Percentiles rank a stretch among this genome's conserved stretches.
Conservation (phyloP, 2,113 vertebrate genomes). For the Pseudolaguvia tuberculata region DNA sequence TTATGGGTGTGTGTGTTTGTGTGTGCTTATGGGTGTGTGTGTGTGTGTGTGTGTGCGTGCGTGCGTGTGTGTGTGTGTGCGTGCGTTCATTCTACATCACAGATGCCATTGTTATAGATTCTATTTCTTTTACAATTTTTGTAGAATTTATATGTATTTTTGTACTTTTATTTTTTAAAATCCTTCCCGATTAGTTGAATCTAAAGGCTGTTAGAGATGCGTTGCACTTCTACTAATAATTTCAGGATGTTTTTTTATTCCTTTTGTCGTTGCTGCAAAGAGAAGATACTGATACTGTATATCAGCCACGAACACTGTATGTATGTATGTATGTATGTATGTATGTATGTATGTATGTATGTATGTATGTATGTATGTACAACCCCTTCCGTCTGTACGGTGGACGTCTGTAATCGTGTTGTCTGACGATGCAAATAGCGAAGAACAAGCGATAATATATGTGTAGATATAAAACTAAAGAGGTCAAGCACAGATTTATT, state of each 20-base stretch:
- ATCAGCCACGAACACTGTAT: constrained; percentile 7
- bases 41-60: constrained; percentile 59
- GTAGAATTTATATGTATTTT: constrained; percentile 36
- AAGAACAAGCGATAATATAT: constrained; percentile 1
- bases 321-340: neutral
- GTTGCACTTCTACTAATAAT: constrained; percentile 55
- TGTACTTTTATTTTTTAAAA: constrained; percentile 36
- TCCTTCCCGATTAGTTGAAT: constrained; percentile 46
- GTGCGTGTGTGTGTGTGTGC: no score
- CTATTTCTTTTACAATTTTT: constrained; percentile 45
- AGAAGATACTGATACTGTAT: constrained; percentile 38
- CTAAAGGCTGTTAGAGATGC: constrained; percentile 56
- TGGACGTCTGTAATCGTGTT: constrained; percentile 26
- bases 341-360: no score
- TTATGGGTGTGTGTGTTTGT: no score
- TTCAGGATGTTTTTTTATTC: constrained; percentile 43
- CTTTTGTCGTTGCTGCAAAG: constrained; percentile 17
- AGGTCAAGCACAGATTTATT: constrained; percentile 55
- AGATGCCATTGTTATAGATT: constrained; percentile 58
- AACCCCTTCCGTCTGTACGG: constrained; percentile 12
- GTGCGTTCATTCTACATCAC: constrained; percentile 65
- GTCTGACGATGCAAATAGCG: neutral
- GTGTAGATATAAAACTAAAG: constrained; percentile 34
- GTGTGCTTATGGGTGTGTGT: no score
- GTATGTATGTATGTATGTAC: constrained; percentile 7